Conservation (phyloP, 2,113 vertebrate species). For the Shinisaurus crocodilurus region DNA sequence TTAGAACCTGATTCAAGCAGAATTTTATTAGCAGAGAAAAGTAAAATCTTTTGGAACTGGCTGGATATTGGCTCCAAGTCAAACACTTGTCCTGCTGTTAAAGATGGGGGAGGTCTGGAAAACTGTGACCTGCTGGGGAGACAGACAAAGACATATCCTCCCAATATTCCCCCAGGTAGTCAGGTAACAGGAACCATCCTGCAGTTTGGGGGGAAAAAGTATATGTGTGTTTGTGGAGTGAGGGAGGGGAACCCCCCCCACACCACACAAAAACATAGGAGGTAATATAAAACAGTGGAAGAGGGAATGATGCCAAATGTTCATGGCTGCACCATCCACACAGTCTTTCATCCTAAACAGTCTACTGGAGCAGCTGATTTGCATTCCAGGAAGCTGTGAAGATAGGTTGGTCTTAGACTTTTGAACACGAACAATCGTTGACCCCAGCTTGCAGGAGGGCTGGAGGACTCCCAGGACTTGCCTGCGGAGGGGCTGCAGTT, state of each 20-base stretch:
- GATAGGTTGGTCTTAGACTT: not conserved
- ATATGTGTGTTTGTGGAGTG: no score
- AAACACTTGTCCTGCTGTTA: slow-evolving; percentile 14
- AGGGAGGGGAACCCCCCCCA: not conserved
- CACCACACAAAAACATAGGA: not conserved
- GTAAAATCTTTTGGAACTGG: not conserved
- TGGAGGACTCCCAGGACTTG: not conserved
- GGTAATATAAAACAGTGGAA: not conserved
- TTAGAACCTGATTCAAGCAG: not conserved
- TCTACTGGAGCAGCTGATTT: not conserved
- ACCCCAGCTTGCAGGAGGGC: not conserved
- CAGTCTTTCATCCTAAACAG: no score
- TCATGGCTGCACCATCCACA: not conserved
- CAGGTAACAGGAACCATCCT: slow-evolving; percentile 39
- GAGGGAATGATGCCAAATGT: not conserved
- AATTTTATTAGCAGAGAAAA: not conserved
- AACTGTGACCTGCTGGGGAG: not conserved
- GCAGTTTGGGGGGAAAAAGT: slow-evolving; percentile 2
- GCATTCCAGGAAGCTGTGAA: not conserved
- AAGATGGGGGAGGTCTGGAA: slow-evolving; percentile 22
- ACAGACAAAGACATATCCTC: not conserved
- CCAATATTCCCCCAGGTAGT: slow-evolving; percentile 49
- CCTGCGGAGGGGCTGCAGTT: not conserved
- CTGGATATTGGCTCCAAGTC: slow-evolving; percentile 12
- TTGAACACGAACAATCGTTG: not conserved